phyloP scores from a whole-genome alignment of 2,888 invertebrate species.

The Amiota mariae region DNA sequence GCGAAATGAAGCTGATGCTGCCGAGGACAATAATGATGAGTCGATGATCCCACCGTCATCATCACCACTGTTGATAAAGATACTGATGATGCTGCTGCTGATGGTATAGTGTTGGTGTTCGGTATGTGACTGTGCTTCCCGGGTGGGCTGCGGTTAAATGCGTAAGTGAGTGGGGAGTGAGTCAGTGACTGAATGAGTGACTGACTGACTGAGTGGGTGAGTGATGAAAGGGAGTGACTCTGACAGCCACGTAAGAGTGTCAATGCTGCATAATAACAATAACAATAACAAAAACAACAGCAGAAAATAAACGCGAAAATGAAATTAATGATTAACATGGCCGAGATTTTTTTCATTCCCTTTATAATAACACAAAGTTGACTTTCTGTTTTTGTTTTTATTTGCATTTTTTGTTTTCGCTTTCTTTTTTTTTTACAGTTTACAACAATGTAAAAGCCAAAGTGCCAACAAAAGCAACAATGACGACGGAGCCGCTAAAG shows the following conservation, averaged over 20 bases:
- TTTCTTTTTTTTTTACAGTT: constrained; percentile 1
- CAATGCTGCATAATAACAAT: neutral
- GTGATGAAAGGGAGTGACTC: too few relatives aligned
- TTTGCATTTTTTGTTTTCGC: too few relatives aligned
- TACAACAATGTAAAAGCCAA: constrained; percentile 7
- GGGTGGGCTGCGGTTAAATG: neutral
- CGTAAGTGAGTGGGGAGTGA: neutral
- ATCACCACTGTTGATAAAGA: neutral
- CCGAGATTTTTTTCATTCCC: constrained; percentile 1
- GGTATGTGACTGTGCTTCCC: neutral
- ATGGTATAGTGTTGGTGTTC: neutral
- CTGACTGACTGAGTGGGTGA: too few relatives aligned
- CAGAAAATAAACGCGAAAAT: constrained; percentile 9
- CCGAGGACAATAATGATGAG: neutral
- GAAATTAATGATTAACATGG: constrained; percentile 26
- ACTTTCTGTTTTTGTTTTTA: too few relatives aligned
- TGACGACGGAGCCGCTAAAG: neutral
- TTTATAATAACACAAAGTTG: too few relatives aligned
- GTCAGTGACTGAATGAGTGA: too few relatives aligned
- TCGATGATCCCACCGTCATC: too few relatives aligned
- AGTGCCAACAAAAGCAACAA: constrained; percentile 11
- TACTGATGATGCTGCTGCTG: neutral
- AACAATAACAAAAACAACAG: neutral
- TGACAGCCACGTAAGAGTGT: too few relatives aligned
- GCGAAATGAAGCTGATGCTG: neutral